Evolutionary conservation across 2,113 vertebrate species (phyloP), one percentile per base, ranked within the genome.

Genomic region (Pelmatolapia mariae): DNA sequence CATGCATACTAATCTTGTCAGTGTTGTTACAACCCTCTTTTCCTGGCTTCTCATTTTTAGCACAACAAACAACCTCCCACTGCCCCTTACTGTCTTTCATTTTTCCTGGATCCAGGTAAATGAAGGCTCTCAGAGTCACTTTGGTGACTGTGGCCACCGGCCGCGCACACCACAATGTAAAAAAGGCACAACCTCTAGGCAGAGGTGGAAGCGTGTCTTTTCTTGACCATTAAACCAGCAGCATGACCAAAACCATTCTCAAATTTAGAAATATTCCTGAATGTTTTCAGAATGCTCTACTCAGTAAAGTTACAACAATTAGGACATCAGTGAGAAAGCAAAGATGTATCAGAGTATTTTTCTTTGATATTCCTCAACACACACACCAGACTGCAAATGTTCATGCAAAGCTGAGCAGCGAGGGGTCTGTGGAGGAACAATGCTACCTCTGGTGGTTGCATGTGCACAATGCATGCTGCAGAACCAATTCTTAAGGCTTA

Each of bases 391-490:
- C 31, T 84, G 26, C 31, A 82, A 47, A 29, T 63, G 40, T 33
- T 63, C 26, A 71, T 54, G 31, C 33, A 15, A n/a, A 6, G 43
- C 38, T 38, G n/a, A 56, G 79, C 18, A 52, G 31, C 18, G 45
- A 86, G 33, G 38, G 24, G 5, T 22, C 71, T 16, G 13, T 0
- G n/a, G 73, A 91, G 82, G 82, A 86, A 91, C 89, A 88, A 91
- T 50, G 66, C 92, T 91, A 86, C 93, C 94, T 90, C 95, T 94
- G 79, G 90, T 95, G 95, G 93, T 52, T 57, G 56, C 8, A 47
- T 80, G 57, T 76, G 90, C 80, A 57, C 43, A 90, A 63, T 87
- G 73, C 94, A 92, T 53, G 53, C 76, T 82, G 78, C 76, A 80
- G 80, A 88, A 12, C 47, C 26, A 52, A 16, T 59, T n/a, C 18